A percentile compares a stretch with the other conserved stretches of the same genome.
phyloP scores from a whole-genome alignment of 2,797 vertebrate species.

The Catamblyrhynchus diadema region DNA sequence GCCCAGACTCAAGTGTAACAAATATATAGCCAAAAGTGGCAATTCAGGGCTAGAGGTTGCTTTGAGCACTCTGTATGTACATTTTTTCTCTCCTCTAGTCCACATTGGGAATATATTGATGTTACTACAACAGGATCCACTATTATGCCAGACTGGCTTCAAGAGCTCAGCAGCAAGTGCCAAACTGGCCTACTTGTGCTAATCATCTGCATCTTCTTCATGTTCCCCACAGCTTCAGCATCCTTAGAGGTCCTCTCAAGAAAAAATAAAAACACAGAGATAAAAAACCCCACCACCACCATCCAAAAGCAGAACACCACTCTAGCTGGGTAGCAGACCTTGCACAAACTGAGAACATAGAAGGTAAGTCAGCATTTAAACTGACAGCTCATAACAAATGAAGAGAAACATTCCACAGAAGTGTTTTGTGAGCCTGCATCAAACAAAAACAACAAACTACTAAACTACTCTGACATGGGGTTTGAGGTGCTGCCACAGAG shows the following conservation, averaged over 20 bases:
- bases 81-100: not conserved
- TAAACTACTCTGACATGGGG: not conserved
- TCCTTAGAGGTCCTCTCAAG: not conserved
- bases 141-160: not conserved
- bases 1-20: not conserved
- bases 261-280: not conserved
- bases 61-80: not conserved
- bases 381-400: not conserved
- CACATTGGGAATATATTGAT: not conserved
- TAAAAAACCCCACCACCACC: not conserved
- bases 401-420: not conserved
- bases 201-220: not conserved
- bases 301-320: not conserved
- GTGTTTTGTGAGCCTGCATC: accelerated
- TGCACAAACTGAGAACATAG: not conserved
- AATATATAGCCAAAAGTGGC: not conserved
- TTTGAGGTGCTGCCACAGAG: not conserved
- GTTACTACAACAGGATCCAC: not conserved
- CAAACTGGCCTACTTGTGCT: not conserved
- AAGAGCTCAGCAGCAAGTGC: not conserved
- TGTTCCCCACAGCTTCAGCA: not conserved
- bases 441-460: not conserved
- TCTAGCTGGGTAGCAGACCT: not conserved
- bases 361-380: not conserved
- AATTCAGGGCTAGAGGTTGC: not conserved